Evolutionary conservation across 2,797 vertebrate genomes (phyloP).

Genomic region (Diglossa cyanea): DNA sequence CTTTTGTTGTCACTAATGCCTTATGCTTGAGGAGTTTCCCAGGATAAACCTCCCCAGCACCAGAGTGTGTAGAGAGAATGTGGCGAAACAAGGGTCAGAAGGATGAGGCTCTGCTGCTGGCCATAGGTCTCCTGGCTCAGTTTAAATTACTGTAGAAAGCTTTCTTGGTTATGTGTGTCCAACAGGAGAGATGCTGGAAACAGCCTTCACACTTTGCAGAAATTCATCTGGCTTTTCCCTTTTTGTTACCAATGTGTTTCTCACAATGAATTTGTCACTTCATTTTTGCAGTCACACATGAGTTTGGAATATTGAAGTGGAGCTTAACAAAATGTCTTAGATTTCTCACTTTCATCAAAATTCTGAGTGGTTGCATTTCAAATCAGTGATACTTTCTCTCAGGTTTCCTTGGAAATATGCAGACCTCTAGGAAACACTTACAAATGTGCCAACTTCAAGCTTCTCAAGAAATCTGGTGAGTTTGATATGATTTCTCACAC

Average conservation of each 20-base stretch:
- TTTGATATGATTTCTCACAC: neutral
- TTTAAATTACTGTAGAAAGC: neutral
- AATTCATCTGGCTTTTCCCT: neutral
- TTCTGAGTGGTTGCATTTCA: neutral
- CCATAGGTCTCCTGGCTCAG: neutral
- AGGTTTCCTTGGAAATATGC: constrained; percentile 11
- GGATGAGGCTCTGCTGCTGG: neutral
- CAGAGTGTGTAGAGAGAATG: too few species aligned
- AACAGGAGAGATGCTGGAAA: neutral
- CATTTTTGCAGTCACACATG: neutral
- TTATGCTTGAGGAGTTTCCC: neutral
- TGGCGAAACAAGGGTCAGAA: neutral
- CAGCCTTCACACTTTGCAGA: neutral
- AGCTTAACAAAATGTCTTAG: neutral
- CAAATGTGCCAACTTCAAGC: neutral
- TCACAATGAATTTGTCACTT: neutral
- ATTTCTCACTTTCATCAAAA: constrained; percentile 17
- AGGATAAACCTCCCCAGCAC: neutral
- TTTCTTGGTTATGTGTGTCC: neutral
- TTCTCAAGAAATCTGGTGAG: neutral
- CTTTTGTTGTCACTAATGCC: constrained; percentile 35
- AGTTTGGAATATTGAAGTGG: neutral
- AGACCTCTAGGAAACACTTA: neutral
- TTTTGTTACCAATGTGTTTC: neutral
- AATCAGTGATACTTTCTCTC: neutral